Evolutionary conservation across 1,140 invertebrate species (phyloP).

Genomic region (Leptopilina clavipes): DNA sequence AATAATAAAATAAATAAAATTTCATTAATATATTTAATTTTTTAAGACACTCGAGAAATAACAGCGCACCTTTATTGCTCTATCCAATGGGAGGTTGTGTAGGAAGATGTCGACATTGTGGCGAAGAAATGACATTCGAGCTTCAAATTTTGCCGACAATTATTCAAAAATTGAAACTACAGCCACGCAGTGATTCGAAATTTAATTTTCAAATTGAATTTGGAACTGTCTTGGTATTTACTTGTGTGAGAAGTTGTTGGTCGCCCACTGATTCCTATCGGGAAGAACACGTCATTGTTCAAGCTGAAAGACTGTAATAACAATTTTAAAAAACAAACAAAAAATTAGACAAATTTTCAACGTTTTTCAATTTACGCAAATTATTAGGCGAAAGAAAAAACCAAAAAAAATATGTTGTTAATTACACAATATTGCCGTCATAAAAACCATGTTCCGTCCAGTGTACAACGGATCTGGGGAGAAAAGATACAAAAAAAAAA

Average conservation of each 20-base stretch:
- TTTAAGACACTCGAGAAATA: slow-evolving; percentile 81
- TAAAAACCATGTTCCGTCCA: slow-evolving; percentile 66
- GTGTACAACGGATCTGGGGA: slow-evolving; percentile 57
- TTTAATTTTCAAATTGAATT: slow-evolving; percentile 81
- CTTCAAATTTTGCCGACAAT: slow-evolving; percentile 87
- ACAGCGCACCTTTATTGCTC: slow-evolving; percentile 78
- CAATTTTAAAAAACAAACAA: too few species aligned
- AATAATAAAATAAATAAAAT: slow-evolving; percentile 10
- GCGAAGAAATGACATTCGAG: slow-evolving; percentile 84
- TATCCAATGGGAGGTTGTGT: slow-evolving; percentile 77
- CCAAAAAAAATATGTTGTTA: slow-evolving; percentile 16
- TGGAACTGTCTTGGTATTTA: slow-evolving; percentile 87
- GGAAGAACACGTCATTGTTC: slow-evolving; percentile 84
- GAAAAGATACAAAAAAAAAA: not conserved
- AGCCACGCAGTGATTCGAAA: slow-evolving; percentile 68
- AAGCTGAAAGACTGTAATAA: slow-evolving; percentile 79
- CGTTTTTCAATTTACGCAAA: not conserved
- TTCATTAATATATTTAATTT: slow-evolving; percentile 28
- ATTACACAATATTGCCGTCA: slow-evolving; percentile 5
- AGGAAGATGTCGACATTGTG: slow-evolving; percentile 82
- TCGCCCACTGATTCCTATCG: slow-evolving; percentile 79
- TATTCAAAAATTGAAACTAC: slow-evolving; percentile 81
- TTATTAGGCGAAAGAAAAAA: not conserved
- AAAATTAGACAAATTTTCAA: slow-evolving; percentile 29
- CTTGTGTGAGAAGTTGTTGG: slow-evolving; percentile 90